Evolutionary conservation across 2,797 vertebrate species (phyloP).

Genomic region (Cossypha niveicapilla): DNA sequence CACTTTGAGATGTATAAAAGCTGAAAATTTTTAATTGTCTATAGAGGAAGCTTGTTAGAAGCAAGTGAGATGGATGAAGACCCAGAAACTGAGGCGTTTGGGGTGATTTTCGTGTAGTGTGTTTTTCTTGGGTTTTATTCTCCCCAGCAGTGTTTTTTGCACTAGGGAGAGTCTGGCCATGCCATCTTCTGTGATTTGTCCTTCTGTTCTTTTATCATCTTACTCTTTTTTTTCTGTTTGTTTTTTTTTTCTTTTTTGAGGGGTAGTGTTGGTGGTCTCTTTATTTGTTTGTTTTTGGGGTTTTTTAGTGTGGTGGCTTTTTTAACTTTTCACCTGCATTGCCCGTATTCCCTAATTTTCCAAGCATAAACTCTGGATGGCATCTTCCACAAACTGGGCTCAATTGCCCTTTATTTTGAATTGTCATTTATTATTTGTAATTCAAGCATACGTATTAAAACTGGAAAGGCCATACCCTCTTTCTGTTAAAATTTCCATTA

Average conservation of each 20-base stretch:
- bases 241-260: not conserved
- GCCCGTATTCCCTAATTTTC: not conserved
- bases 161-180: not conserved
- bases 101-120: not conserved
- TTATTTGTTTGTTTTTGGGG: fast-evolving
- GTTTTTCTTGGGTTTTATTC: not conserved
- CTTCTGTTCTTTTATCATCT: not conserved
- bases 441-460: not conserved
- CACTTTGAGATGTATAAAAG: not conserved
- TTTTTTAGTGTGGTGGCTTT: not conserved
- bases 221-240: not conserved
- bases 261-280: fast-evolving
- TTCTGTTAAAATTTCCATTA: not conserved
- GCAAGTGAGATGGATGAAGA: not conserved
- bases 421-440: not conserved
- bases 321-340: not conserved
- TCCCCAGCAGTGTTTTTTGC: not conserved
- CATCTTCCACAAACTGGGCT: not conserved
- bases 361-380: not conserved
- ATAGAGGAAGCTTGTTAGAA: not conserved
- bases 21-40: not conserved
- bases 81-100: not conserved
- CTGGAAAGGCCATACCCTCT: not conserved
- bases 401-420: not conserved
- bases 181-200: not conserved